Percentiles rank a stretch among this genome's conserved stretches.
Evolutionary conservation across 2,113 vertebrate species (phyloP).

Genomic region (Megaptera novaeangliae): DNA sequence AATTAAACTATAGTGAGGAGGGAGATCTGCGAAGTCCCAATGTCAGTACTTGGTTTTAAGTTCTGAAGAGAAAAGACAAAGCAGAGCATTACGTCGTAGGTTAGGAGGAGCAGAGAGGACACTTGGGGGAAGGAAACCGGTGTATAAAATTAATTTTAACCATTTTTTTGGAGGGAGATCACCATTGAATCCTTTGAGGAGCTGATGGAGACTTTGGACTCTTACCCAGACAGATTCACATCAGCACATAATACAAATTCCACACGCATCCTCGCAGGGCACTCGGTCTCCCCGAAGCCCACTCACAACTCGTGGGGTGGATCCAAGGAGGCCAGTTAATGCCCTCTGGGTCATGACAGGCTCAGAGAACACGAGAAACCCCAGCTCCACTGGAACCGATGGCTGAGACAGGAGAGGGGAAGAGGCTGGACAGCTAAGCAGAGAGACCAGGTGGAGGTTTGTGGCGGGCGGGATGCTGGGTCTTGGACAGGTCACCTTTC

Average conservation of each 20-base stretch:
- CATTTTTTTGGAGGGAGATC: not conserved
- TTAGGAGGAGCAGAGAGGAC: not conserved
- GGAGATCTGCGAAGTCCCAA: not conserved
- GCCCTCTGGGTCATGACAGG: not conserved
- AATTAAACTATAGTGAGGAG: not conserved
- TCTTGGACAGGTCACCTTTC: not conserved
- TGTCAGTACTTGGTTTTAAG: not conserved
- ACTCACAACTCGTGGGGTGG: not conserved
- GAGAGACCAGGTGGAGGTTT: not conserved
- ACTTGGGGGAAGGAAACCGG: not conserved
- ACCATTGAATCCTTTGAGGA: not conserved
- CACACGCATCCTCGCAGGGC: not conserved
- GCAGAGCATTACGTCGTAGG: not conserved
- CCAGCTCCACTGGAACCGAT: not conserved
- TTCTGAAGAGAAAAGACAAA: conserved; percentile 12
- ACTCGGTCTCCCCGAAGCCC: not conserved
- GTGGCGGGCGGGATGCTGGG: not conserved
- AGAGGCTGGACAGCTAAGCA: not conserved
- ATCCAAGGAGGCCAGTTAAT: not conserved
- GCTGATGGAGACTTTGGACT: not conserved
- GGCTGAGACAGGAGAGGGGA: not conserved
- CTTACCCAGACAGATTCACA: not conserved
- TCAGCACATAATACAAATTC: not conserved
- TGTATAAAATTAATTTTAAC: not conserved
- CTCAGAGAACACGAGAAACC: not conserved